Percentiles rank a stretch among this genome's conserved stretches.
Evolutionary conservation across 2,113 vertebrate genomes (phyloP).

Genomic region (Pungitius pungitius): DNA sequence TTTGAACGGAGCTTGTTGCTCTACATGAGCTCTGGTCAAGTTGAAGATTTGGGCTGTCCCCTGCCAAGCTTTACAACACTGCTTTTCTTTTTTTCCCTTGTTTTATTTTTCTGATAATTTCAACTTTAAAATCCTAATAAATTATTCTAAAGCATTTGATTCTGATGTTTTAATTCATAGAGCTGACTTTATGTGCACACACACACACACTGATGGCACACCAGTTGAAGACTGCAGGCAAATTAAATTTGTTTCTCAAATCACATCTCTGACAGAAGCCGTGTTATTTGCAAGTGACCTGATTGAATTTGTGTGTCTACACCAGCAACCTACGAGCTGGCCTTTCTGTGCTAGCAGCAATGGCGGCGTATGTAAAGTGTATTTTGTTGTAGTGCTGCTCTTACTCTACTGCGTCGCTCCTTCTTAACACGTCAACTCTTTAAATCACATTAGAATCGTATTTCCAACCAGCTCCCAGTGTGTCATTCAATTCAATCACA

Average conservation of each 20-base stretch:
- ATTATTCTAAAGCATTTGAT: constrained; percentile 93
- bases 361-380: too few relatives aligned
- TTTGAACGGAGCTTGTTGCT: constrained; percentile 60
- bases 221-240: neutral
- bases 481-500: too few relatives aligned
- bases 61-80: constrained; percentile 71
- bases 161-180: constrained; percentile 1
- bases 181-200: neutral
- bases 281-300: too few relatives aligned
- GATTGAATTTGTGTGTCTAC: too few relatives aligned
- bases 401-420: too few relatives aligned
- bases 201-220: neutral
- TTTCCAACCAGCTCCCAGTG: too few relatives aligned
- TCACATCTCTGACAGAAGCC: too few relatives aligned
- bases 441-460: too few relatives aligned
- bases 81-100: constrained; percentile 64
- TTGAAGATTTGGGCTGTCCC: constrained; percentile 65
- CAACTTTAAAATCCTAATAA: constrained; percentile 98
- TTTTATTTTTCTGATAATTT: constrained; percentile 87
- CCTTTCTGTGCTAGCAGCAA: too few relatives aligned
- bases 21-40: constrained; percentile 60
- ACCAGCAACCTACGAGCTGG: too few relatives aligned
- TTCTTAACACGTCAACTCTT: too few relatives aligned
- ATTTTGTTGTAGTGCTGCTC: too few relatives aligned
- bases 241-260: neutral